Evolutionary conservation across 1,140 invertebrate species (phyloP).

Genomic region (Micrasema minimum): DNA sequence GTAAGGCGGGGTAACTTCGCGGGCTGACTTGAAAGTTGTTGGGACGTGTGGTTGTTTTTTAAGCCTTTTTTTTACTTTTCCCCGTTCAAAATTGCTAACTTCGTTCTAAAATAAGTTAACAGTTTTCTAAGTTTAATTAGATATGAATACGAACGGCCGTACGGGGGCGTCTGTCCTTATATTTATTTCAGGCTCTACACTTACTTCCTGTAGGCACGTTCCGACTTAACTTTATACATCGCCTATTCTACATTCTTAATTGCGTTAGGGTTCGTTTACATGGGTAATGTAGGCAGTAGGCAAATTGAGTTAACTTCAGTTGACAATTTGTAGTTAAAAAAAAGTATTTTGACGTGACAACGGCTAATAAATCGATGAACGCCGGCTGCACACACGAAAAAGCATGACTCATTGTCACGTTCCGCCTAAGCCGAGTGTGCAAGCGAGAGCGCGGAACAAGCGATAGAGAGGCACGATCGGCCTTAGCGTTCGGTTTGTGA

Average conservation of each 20-base stretch:
- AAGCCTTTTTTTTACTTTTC: slow-evolving; percentile 4
- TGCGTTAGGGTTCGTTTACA: slow-evolving; percentile 5
- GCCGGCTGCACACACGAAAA: no score
- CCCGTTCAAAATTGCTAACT: slow-evolving; percentile 41
- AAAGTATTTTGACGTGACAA: no score
- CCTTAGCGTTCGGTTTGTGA: no score
- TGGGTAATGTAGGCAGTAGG: no score
- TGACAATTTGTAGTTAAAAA: no score
- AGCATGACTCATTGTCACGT: no score
- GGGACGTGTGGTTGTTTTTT: slow-evolving; percentile 22
- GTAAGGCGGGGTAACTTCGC: slow-evolving; percentile 16
- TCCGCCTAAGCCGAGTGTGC: no score
- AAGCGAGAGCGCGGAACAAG: no score
- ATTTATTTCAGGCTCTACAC: slow-evolving; percentile 44
- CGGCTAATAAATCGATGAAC: no score
- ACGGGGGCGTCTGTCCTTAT: slow-evolving; percentile 39
- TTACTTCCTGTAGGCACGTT: slow-evolving; percentile 26
- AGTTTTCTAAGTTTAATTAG: slow-evolving; percentile 50
- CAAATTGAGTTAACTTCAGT: no score
- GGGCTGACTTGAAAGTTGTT: slow-evolving; percentile 9
- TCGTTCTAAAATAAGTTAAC: slow-evolving; percentile 42
- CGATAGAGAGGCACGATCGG: no score
- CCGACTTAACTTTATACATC: slow-evolving; percentile 37
- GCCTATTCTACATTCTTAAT: slow-evolving; percentile 28
- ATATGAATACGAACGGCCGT: slow-evolving; percentile 48